Conservation (phyloP, 2,113 vertebrate genomes). For the Bolborhynchus lineola region DNA sequence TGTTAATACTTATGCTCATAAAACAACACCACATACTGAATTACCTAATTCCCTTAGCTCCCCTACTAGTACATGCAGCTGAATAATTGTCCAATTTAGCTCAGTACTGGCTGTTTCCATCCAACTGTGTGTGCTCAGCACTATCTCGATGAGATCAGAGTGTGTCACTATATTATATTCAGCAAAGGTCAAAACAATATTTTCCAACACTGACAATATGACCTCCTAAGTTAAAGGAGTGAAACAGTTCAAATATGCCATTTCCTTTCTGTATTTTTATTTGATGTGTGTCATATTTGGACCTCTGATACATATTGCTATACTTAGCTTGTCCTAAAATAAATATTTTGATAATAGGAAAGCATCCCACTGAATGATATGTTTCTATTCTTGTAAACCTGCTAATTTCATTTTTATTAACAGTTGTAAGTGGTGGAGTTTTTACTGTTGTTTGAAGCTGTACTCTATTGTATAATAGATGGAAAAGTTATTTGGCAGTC, state of each 20-base stretch:
- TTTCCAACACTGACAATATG: not conserved
- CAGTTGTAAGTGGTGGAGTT: not conserved
- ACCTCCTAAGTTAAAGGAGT: not conserved
- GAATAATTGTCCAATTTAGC: not conserved
- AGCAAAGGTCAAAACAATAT: not conserved
- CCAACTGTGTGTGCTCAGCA: not conserved
- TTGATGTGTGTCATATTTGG: not conserved
- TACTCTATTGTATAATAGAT: not conserved
- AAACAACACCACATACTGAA: not conserved
- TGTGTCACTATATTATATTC: not conserved
- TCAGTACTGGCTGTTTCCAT: not conserved
- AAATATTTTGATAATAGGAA: not conserved
- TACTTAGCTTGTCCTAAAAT: not conserved
- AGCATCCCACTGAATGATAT: not conserved
- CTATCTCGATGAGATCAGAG: not conserved
- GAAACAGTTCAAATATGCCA: not conserved
- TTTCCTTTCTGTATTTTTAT: conserved; percentile 31
- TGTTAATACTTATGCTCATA: not conserved
- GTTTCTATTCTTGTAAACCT: not conserved
- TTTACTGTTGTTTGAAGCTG: not conserved
- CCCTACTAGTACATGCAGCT: not conserved
- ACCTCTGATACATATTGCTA: not conserved
- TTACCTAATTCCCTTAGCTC: not conserved
- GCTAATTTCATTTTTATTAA: not conserved
- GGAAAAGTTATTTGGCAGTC: not conserved